Conservation (phyloP, 2,797 vertebrate species). For the Botia kubotai region DNA sequence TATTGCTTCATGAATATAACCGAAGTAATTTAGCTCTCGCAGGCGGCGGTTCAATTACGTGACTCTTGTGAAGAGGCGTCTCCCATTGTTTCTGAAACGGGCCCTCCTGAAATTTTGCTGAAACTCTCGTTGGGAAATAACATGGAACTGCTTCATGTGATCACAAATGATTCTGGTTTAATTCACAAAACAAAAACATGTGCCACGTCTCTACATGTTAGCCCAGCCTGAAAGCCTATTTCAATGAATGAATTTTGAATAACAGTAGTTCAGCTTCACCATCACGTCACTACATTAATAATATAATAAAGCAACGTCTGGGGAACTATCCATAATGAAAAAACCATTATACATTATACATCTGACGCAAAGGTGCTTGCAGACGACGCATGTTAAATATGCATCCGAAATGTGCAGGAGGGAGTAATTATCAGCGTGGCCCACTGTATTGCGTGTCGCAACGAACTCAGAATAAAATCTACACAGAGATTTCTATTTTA, state of each 20-base stretch:
- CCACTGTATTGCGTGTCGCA: too few relatives aligned
- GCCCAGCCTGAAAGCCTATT: neutral
- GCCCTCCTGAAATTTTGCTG: constrained; percentile 1
- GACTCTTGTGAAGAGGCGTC: constrained; percentile 12
- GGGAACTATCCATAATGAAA: neutral
- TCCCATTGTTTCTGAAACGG: constrained; percentile 31
- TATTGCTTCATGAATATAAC: constrained; percentile 32
- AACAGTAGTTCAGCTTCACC: neutral
- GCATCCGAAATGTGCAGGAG: too few relatives aligned
- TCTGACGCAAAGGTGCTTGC: neutral
- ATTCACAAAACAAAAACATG: neutral
- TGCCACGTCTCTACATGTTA: neutral
- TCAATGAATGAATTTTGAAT: neutral
- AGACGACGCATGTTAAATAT: neutral
- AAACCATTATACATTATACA: neutral
- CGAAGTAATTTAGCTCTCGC: constrained; percentile 25
- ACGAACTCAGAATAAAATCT: too few relatives aligned
- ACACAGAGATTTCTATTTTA: too few relatives aligned
- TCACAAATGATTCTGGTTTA: neutral
- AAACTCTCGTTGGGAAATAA: neutral
- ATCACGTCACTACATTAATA: neutral
- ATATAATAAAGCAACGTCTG: neutral
- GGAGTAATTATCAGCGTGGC: too few relatives aligned
- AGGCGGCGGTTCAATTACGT: constrained; percentile 17
- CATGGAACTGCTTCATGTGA: neutral